Base-by-base conservation (phyloP, 2,888 invertebrate species). In the Pollenia amentaria region DNA sequence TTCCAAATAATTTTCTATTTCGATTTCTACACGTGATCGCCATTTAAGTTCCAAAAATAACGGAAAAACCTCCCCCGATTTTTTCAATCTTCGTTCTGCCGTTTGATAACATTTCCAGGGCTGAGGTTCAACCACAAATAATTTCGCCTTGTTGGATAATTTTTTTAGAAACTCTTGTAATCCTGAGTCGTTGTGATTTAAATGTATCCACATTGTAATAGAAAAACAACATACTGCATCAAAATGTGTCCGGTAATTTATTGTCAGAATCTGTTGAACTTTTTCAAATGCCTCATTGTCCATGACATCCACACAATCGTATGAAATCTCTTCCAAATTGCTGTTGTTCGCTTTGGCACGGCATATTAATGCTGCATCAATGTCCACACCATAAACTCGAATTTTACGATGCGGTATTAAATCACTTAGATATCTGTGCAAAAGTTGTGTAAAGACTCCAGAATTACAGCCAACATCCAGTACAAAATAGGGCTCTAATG, bases 181-280 rank as follows among this genome's bases (percentile, higher is more conserved):
- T 0, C 97, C 97, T 7, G 93, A 92, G 94, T 98, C 98, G 8
- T 97, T 97, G 93, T 96, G 94, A 92, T 98, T 97, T 38, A 98
- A 92, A 93, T 98, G 98, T 90, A 98, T 97, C 98, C 98, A 98
- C 97, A 98, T 97, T 18, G 97, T 97, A 44, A 97, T 95, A 10
- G 97, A 97, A 91, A 97, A 97, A 91, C 97, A 96, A 92, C 97
- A 97, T 69, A 95, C 94, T 3, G 95, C 94, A 93, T 96, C 95
- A 93, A 97, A 97, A 84, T 92, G 94, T 0, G 90, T 69, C 67
- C 93, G 94, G 1, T 93, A 90, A 86, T 93, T 89, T 2, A 88
- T 88, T 44, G 90, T 83, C 73, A 97, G 93, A 92, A 94, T 96
- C 0, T 92, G 88, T 10, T 92, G 88, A n/a, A 96, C 91, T 3